Percentiles rank a stretch among this genome's conserved stretches.
These are phyloP conservation scores for Marisa cornuarietis DNA, from an alignment of 1,140 invertebrate species.

Conservation along the genomic window DNA sequence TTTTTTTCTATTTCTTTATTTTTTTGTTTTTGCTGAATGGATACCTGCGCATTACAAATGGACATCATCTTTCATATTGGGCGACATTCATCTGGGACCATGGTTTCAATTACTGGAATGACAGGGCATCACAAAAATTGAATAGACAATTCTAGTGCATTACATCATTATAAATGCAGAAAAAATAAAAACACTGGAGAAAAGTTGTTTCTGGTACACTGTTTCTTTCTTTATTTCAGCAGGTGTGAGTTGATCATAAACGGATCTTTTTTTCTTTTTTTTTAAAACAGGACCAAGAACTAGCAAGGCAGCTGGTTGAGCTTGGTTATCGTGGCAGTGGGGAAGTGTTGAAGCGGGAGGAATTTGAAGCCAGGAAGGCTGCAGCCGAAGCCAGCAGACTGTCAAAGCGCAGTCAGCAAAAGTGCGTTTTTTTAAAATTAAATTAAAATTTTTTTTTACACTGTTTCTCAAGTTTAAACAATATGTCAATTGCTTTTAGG, in stretches of 20 bases:
- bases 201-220: not conserved
- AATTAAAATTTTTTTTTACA: no score
- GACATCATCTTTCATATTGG: no score
- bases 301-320: slow-evolving; percentile 67
- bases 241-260: not conserved
- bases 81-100: not conserved
- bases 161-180: not conserved
- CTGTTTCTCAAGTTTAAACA: no score
- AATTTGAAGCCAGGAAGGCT: slow-evolving; percentile 66
- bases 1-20: no score
- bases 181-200: not conserved
- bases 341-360: slow-evolving; percentile 66
- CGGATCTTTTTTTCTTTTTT: no score
- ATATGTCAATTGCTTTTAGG: no score
- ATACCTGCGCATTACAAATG: no score
- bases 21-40: no score
- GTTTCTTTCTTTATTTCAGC: not conserved
- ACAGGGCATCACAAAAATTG: not conserved
- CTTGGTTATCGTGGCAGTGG: slow-evolving; percentile 67
- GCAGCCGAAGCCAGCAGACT: slow-evolving; percentile 65
- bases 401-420: slow-evolving; percentile 64
- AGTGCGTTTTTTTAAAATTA: slow-evolving; percentile 41
- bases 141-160: not conserved
- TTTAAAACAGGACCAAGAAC: slow-evolving; percentile 65
- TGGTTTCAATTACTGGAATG: not conserved